Base-by-base conservation (phyloP, 2,888 invertebrate genomes). In the Drosophila cognata region DNA sequence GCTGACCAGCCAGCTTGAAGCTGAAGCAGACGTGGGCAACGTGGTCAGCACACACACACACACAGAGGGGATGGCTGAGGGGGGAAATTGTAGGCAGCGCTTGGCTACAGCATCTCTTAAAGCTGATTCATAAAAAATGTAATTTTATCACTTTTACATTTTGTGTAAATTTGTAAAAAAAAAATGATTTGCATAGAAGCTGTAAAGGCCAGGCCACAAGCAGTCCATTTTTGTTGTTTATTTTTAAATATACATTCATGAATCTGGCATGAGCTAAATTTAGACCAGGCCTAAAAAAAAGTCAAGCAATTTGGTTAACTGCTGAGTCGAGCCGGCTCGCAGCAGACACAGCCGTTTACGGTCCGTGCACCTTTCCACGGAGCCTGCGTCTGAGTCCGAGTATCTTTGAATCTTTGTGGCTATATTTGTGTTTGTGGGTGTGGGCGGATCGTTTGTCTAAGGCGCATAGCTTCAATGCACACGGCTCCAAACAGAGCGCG, bases 91-190 rank as follows among this genome's bases (percentile, higher is more conserved):
- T 68, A 50, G 53, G 29, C 74, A 57, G 48, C 36, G n/a, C 16
- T 38, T 25, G 53, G 52, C 74, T 74, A 77, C 31, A 50, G 35
- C 51, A 50, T 31, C 58, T 55, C 50, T 68, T 60, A 50, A 69
- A 69, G 69, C 77, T 89, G 87, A 89, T 87, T 89, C 89, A 87
- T 89, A 87, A 83, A 89, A 84, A 79, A 56, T 79, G 62, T 73
- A 74, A 85, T 77, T 85, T 85, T 84, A 85, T 85, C 64, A 59
- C 64, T n/a, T 51, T 81, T 77, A 69, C 59, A 71, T 71, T 66
- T 68, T 56, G 63, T 59, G 70, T 70, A 46, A 71, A 53, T 29
- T 29, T 29, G 29, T 11, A 11, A 25, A 50, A 50, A 50, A 16
- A 33, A 4, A 28, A 5, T 16, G 51, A 80, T 80, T 80, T 70